Evolutionary conservation across 2,797 vertebrate species (phyloP), one percentile per base, ranked within the genome.

Genomic region (Acrossocheilus wenchowensis): DNA sequence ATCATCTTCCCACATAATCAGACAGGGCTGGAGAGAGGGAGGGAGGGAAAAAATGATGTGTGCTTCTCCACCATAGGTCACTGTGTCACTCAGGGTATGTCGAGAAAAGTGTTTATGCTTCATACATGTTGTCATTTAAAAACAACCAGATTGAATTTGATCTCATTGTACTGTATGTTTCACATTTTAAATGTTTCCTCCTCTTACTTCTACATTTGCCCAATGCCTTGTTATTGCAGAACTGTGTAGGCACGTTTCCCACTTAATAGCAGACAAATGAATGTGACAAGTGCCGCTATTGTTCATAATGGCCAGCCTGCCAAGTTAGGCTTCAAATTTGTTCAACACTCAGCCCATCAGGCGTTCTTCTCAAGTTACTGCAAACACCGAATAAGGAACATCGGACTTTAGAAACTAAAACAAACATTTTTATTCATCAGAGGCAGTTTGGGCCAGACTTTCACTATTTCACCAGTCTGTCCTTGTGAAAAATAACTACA

Each of bases 181-280:
- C 64, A 30, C 66, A 82, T 81, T 73, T 41, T 50, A 6, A 64
- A 57, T 73, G 23, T 66, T 81, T 71, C 64, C 60, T 50, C 54
- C 64, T 68, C 26, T 43, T 78, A 71, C 82, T 75, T 83, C 66
- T 60, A 62, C 15, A 48, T 50, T 71, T 26, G 30, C 54, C 43
- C 10, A 17, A 19, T 82, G 66, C 36, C n/a, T 72, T 39, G 39
- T 57, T 71, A 26, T 71, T 43, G 34, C 34, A 73, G 81, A 41
- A 54, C 11, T 43, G 39, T 36, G 17, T 69, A 68, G 72, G 73
- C 79, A 88, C 15, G 2, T 71, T 48, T 81, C 78, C 66, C 57
- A 81, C 36, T 68, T 72, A 86, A 45, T 54, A 41, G n/a, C 62
- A 81, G 68, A 84, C 52, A 87, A 78, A 87, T 62, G 5, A 82